Base-by-base conservation (phyloP, 2,888 invertebrate genomes). In the Arctia plantaginis region DNA sequence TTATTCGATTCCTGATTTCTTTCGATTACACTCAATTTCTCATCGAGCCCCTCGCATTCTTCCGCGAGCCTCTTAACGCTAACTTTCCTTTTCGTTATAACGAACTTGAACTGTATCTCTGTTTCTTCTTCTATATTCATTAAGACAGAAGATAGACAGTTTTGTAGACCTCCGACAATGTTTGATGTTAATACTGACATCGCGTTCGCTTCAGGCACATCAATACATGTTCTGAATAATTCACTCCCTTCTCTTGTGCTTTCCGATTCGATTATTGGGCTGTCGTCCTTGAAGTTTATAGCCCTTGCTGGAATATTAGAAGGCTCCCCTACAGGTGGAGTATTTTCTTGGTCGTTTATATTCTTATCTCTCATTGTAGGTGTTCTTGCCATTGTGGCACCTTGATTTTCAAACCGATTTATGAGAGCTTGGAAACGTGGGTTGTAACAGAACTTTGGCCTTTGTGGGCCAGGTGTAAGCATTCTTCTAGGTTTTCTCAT, bases 31-130 rank as follows among this genome's bases (percentile, higher is more conserved):
- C 82, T 86, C 35, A 84, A 80, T 77, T 88, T 89, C 69, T 90
- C 90, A 74, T 87, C 85, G n/a, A 79, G 68, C 69, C 75, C 84
- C 59, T 84, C 85, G 41, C 82, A 77, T 30, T 91, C 89, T 30
- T 91, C 91, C 35, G 86, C 85, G 13, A 93, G 85, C 75, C 89
- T 90, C 80, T 92, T 92, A 15, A 94, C 91, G 77, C 91, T 92
- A 23, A 95, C 92, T 81, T 90, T 94, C 84, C 90, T 94, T 84
- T 94, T 95, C 3, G 93, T 93, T 78, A 95, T 94, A 12, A 93
- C 91, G 83, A 95, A 95, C 88, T 95, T 94, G 76, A 95, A 95
- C 85, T 95, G 94, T 83, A 95, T 93, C 84, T 95, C 95, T 0
- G 95, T 95, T 82, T 95, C 94, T 64, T 94, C 94, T 69, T 93